Percentiles rank a stretch among this genome's conserved stretches.
Evolutionary conservation across 2,888 invertebrate species (phyloP).

Genomic region (Palloptera scutellata): DNA sequence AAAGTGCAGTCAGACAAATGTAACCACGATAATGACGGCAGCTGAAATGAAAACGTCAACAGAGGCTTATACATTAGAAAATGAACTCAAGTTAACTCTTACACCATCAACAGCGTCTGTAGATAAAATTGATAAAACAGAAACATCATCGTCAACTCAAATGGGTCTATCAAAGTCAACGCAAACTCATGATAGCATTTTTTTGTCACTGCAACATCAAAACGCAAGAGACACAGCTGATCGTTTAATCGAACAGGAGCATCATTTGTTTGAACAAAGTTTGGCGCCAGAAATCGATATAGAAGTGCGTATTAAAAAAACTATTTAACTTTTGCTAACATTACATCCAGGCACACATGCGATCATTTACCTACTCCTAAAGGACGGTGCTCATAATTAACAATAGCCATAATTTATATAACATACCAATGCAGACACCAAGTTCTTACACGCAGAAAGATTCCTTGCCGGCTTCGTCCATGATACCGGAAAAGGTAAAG

Average conservation of each 20-base stretch:
- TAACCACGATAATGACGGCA: conserved; percentile 2
- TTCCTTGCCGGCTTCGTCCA: too few species aligned
- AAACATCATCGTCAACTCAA: conserved; percentile 14
- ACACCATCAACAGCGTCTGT: conserved; percentile 10
- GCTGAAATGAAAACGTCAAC: not conserved
- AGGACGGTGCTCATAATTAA: too few species aligned
- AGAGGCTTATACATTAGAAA: too few species aligned
- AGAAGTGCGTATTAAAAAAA: conserved; percentile 64
- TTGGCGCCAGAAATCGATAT: conserved; percentile 69
- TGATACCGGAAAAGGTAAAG: too few species aligned
- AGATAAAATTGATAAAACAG: conserved; percentile 24
- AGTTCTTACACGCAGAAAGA: too few species aligned
- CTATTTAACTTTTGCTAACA: too few species aligned
- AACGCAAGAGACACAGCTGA: conserved; percentile 42
- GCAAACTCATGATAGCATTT: conserved; percentile 65
- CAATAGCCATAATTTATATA: too few species aligned
- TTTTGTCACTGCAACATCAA: conserved; percentile 58
- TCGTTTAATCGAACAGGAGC: conserved; percentile 59
- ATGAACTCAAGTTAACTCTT: too few species aligned
- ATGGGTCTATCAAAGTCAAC: conserved; percentile 58
- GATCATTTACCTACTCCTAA: too few species aligned
- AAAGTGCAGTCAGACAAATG: too few species aligned
- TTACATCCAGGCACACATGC: too few species aligned
- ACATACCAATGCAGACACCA: too few species aligned
- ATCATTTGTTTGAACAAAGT: conserved; percentile 67